Conservation (phyloP, 2,797 vertebrate genomes). For the Sorex maritimensis region DNA sequence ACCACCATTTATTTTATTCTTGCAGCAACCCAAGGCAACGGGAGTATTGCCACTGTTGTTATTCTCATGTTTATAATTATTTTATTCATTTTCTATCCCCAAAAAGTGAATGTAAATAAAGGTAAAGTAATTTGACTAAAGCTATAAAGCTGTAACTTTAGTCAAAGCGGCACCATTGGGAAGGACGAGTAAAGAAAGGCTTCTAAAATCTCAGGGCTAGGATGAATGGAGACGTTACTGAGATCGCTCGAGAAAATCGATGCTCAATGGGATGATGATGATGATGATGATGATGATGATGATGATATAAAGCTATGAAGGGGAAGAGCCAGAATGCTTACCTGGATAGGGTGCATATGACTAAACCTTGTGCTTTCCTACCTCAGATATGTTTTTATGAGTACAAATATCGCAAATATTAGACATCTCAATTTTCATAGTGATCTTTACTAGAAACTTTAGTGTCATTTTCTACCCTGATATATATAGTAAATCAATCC, state of each 20-base stretch:
- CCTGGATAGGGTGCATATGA: too few species aligned
- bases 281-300: too few species aligned
- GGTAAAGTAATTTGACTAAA: background rate
- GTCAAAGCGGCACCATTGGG: too few species aligned
- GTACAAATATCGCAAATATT: background rate
- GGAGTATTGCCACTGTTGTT: background rate
- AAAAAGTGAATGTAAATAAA: conserved; percentile 20
- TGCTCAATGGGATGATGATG: too few species aligned
- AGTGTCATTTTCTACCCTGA: background rate
- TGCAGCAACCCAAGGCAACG: background rate
- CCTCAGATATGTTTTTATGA: conserved; percentile 5
- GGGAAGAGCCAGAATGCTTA: background rate
- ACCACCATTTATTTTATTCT: background rate
- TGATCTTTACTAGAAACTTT: conserved; percentile 40
- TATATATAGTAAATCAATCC: background rate
- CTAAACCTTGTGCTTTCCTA: background rate
- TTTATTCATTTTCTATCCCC: background rate
- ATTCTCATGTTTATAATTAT: background rate
- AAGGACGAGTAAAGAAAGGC: too few species aligned
- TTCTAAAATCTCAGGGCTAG: too few species aligned
- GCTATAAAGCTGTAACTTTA: background rate
- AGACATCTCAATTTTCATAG: background rate
- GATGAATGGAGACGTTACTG: too few species aligned
- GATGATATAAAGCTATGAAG: background rate
- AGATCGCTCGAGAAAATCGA: too few species aligned